Percentiles rank a stretch among this genome's conserved stretches.
phyloP scores from a whole-genome alignment of 2,797 vertebrate genomes.

The Babyrousa celebensis region DNA sequence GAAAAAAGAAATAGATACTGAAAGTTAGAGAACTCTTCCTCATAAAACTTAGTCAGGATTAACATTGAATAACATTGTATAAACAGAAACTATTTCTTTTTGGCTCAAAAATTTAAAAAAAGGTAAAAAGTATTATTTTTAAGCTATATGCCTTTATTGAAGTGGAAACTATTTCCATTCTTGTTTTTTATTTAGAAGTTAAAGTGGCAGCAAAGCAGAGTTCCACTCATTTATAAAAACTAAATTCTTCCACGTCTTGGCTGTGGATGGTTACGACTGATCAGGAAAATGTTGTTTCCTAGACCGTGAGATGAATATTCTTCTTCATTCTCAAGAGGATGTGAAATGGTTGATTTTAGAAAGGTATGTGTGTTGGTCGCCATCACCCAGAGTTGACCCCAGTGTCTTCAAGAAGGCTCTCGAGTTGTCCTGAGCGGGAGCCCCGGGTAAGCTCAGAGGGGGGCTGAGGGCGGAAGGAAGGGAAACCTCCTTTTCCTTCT shows the following conservation, averaged over 20 bases:
- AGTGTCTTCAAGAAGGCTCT: not conserved
- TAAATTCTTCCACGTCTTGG: not conserved
- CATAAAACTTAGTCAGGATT: not conserved
- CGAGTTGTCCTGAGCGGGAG: not conserved
- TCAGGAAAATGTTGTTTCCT: not conserved
- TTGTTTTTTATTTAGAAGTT: not conserved
- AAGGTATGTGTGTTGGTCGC: not conserved
- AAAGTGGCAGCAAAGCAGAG: not conserved
- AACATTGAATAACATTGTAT: not conserved
- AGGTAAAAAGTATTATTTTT: not conserved
- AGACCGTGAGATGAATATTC: not conserved
- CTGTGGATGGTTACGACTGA: not conserved
- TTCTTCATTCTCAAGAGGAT: not conserved
- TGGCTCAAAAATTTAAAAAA: not conserved
- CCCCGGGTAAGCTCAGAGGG: not conserved
- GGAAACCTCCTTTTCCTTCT: too few relatives aligned
- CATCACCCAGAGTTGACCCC: not conserved
- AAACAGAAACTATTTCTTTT: slow-evolving; percentile 10
- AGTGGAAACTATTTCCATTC: not conserved
- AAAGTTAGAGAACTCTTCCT: not conserved
- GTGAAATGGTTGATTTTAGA: not conserved
- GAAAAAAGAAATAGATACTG: not conserved
- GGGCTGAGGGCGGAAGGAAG: too few relatives aligned
- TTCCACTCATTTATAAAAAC: not conserved
- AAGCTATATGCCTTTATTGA: not conserved